Percentiles rank a stretch among this genome's conserved stretches.
phyloP scores from a whole-genome alignment of 2,888 invertebrate genomes.

The Allolobophora icterica region DNA sequence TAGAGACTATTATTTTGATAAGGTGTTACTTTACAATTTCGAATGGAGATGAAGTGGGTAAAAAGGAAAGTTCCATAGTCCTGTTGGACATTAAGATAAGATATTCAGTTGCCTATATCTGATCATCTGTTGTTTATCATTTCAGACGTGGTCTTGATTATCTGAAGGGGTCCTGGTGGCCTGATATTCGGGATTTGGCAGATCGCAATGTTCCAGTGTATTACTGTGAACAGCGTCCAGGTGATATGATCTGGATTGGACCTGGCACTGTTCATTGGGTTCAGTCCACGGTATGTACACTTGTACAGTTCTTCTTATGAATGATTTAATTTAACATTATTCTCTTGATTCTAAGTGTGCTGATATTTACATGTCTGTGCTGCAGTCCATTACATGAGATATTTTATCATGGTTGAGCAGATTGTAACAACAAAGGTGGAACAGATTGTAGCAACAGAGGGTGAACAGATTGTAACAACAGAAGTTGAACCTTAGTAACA shows the following conservation, averaged over 20 bases:
- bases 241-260: constrained; percentile 97
- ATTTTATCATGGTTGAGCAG: background rate
- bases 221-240: constrained; percentile 92
- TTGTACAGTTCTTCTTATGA: background rate
- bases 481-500: too few species aligned
- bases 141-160: constrained; percentile 86
- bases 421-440: too few species aligned
- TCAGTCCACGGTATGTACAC: constrained; percentile 63
- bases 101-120: too few species aligned
- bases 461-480: too few species aligned
- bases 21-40: too few species aligned
- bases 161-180: constrained; percentile 98
- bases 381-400: background rate
- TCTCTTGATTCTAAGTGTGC: background rate
- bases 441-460: too few species aligned
- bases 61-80: too few species aligned
- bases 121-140: background rate
- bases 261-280: constrained; percentile 75
- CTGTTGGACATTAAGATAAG: too few species aligned
- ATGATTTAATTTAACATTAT: background rate
- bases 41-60: too few species aligned
- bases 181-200: constrained; percentile 89
- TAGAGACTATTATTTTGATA: background rate
- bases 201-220: constrained; percentile 96
- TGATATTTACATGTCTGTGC: background rate